phyloP scores from a whole-genome alignment of 2,888 invertebrate genomes.

The Tetragonisca angustula region DNA sequence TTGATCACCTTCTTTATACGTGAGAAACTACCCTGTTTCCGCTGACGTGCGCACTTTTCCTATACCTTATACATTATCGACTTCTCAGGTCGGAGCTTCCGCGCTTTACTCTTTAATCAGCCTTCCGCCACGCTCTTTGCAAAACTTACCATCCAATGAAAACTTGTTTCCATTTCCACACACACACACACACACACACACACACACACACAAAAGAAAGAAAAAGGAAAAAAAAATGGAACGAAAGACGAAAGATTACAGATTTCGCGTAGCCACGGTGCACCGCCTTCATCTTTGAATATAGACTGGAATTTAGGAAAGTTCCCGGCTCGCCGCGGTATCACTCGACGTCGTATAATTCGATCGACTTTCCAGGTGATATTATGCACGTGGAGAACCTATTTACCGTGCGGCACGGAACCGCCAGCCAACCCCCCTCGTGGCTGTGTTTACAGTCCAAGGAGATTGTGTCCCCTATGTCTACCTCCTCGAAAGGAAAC shows the following conservation, averaged over 20 bases:
- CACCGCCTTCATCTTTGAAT: neutral
- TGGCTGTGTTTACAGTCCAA: slow-evolving; percentile 54
- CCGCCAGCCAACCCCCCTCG: slow-evolving; percentile 17
- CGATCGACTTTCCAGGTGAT: slow-evolving; percentile 45
- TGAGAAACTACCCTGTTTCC: neutral
- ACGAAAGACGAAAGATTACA: neutral
- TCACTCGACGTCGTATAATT: slow-evolving; percentile 30
- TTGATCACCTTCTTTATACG: neutral
- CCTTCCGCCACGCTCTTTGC: neutral
- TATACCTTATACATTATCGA: slow-evolving; percentile 10
- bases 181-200: neutral
- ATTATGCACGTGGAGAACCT: slow-evolving; percentile 53
- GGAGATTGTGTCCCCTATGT: slow-evolving; percentile 56
- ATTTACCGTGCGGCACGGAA: slow-evolving; percentile 40
- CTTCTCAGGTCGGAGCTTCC: neutral
- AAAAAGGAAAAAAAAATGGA: too few relatives aligned
- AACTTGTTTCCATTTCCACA: neutral
- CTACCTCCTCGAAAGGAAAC: slow-evolving; percentile 52
- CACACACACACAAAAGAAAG: neutral
- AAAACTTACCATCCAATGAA: neutral
- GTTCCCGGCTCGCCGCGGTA: neutral
- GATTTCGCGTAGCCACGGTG: neutral
- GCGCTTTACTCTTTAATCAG: neutral
- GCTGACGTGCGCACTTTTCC: neutral
- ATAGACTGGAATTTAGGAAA: neutral